Evolutionary conservation across 2,113 vertebrate species (phyloP), one percentile per base, ranked within the genome.

Genomic region (Forbesichthys agassizii): DNA sequence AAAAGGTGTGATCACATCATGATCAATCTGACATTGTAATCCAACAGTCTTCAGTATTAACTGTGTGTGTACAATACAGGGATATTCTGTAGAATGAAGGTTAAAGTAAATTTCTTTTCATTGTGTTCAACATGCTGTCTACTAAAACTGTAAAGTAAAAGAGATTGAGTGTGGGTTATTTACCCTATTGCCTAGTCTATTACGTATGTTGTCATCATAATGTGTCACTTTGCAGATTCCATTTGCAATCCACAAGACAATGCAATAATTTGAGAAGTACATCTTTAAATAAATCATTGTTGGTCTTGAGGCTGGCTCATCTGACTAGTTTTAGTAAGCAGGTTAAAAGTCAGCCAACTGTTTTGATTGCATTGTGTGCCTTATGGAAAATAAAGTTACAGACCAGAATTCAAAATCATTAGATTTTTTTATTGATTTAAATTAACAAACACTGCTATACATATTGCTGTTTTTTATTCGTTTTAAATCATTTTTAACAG

Each of bases 401-500:
- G 36, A 42, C 7, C 36, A 6, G 36, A 42, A 67, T 64, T 82
- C 71, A 86, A 91, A 88, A 87, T 86, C 16, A 61, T 83, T 86
- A 80, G 84, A 88, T 69, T 88, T 80, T 27, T 84, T 84, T 79
- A 88, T 85, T 88, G 74, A 89, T 89, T 92, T 92, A 93, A 93
- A 93, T 92, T 89, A 93, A 92, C 91, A 91, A 93, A 93, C 92
- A 93, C 90, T 87, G 92, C 90, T 88, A 87, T 93, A 92, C 87
- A 93, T 92, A 93, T 93, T 94, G 92, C 93, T 92, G 86, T 93
- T 93, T 92, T 92, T 92, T 88, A 80, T 81, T 89, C 27, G 76
- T 92, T 93, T 93, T 91, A 72, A 88, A 82, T 91, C 77, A 86
- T 91, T 91, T 92, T 82, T 67, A 90, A 92, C 90, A 91, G 84